Base-by-base conservation (phyloP, 2,888 invertebrate species). In the Doris montereyensis region DNA sequence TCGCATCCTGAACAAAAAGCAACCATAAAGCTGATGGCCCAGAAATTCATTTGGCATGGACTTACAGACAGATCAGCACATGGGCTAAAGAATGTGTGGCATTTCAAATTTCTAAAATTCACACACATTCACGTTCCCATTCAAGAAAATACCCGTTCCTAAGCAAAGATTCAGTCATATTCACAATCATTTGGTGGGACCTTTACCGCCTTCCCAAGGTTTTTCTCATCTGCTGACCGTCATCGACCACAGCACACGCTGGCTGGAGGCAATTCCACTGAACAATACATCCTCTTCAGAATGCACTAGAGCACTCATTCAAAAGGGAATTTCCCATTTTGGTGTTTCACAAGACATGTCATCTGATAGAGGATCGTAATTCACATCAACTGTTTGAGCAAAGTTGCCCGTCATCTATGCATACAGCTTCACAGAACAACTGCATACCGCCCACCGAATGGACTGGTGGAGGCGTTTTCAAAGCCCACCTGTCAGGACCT, bases 341-440 rank as follows among this genome's bases (percentile, higher is more conserved):
- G 79, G 79, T 21, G 70, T 75, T 60, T 76, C 76, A 26, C 41
- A 70, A 52, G 76, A 71, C 41, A 79, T 79, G 28, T 71, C 62
- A 21, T 78, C 77, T 17, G 77, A 78, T 57, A 65, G 72, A 28
- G 77, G 77, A 17, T 17, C n/a, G 10, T 72, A 72, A 58, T 78
- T 72, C 65, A 78, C 72, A 13, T 78, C 72, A 24, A 60, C 21
- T 1, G 72, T 79, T 8, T 70, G 75, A 76, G 34, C 71, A 30
- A 68, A 75, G 71, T 28, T 13, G 13, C 62, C 58, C 71, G 76
- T 68, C 10, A 21, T 74, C 62, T 78, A 24, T 67, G 78, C 41
- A 75, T 67, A 58, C 65, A 74, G 24, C 35, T 28, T 41, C 74
- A 78, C 34, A 74, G 57, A 67, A 74, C 77, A 34, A 77, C 77